phyloP scores from a whole-genome alignment of 2,113 vertebrate species.

The Clarias macrocephalus region DNA sequence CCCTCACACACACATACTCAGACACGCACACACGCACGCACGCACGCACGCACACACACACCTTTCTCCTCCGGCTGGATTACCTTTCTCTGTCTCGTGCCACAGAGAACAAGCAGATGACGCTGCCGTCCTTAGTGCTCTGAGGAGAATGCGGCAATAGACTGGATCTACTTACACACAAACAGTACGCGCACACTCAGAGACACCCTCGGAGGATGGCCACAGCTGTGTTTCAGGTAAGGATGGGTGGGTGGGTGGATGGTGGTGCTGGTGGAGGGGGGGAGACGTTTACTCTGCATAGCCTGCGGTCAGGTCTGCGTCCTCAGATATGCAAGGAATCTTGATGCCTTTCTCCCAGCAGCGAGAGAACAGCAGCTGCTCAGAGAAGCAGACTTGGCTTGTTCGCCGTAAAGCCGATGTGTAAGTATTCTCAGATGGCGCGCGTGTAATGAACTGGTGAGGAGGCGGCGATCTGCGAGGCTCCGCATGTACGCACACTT shows the following conservation, averaged over 20 bases:
- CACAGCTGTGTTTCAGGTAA: constrained; percentile 79
- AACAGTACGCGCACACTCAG: constrained; percentile 38
- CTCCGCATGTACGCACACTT: constrained; percentile 4
- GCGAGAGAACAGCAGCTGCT: constrained; percentile 13
- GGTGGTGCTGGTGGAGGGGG: not conserved
- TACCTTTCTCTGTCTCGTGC: constrained; percentile 37
- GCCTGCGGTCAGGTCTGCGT: constrained; percentile 12
- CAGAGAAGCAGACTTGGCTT: constrained; percentile 39
- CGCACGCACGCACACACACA: not conserved
- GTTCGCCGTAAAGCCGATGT: constrained; percentile 40
- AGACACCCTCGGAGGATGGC: constrained; percentile 67
- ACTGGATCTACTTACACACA: constrained; percentile 29
- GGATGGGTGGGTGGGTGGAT: constrained; percentile 22
- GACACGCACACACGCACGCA: not conserved
- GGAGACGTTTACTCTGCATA: not conserved
- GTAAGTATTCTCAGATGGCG: constrained; percentile 52
- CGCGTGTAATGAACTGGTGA: constrained; percentile 33
- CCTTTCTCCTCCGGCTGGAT: constrained; percentile 43
- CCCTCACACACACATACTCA: not conserved
- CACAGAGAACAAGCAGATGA: constrained; percentile 34
- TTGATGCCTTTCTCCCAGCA: constrained; percentile 12
- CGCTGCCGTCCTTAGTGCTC: constrained; percentile 49
- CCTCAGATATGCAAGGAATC: constrained; percentile 50
- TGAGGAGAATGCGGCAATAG: constrained; percentile 56
- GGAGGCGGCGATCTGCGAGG: constrained; percentile 15